These are phyloP conservation scores for Mesorhabditis sp. DNA, from an alignment of 2,888 invertebrate genomes.

Conservation along the genomic window DNA sequence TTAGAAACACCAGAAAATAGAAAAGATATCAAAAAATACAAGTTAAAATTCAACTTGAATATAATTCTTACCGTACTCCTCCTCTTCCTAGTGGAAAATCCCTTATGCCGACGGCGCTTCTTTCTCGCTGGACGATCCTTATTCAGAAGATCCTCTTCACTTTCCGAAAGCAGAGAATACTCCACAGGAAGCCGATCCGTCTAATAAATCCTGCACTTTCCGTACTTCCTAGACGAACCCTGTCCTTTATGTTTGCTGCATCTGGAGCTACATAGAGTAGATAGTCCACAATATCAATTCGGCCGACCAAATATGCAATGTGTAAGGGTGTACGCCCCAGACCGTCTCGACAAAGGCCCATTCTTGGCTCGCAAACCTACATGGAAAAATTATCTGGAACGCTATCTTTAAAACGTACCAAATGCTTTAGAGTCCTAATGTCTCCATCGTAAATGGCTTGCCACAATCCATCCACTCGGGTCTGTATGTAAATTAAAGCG, in stretches of 20 bases:
- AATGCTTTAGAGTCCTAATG: conserved; percentile 44
- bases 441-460: conserved; percentile 52
- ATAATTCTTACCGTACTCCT: too few species aligned
- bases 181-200: neutral
- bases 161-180: conserved; percentile 5
- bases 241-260: conserved; percentile 40
- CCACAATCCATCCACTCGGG: conserved; percentile 49
- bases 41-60: too few species aligned
- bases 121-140: too few species aligned
- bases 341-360: conserved; percentile 32
- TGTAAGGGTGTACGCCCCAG: conserved; percentile 51
- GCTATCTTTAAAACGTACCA: conserved; percentile 31
- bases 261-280: conserved; percentile 49
- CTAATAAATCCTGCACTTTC: conserved; percentile 9
- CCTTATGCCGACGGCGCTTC: too few species aligned
- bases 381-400: conserved; percentile 11
- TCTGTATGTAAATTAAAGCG: conserved; percentile 19
- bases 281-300: conserved; percentile 34
- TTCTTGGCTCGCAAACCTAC: conserved; percentile 17
- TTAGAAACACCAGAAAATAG: too few species aligned
- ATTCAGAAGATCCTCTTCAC: neutral
- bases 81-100: too few species aligned
- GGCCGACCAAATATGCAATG: conserved; percentile 32
- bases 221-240: conserved; percentile 24
- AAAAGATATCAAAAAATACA: too few species aligned